Evolutionary conservation across 2,888 invertebrate genomes (phyloP), one percentile per base, ranked within the genome.

Genomic region (Perdita meconis): DNA sequence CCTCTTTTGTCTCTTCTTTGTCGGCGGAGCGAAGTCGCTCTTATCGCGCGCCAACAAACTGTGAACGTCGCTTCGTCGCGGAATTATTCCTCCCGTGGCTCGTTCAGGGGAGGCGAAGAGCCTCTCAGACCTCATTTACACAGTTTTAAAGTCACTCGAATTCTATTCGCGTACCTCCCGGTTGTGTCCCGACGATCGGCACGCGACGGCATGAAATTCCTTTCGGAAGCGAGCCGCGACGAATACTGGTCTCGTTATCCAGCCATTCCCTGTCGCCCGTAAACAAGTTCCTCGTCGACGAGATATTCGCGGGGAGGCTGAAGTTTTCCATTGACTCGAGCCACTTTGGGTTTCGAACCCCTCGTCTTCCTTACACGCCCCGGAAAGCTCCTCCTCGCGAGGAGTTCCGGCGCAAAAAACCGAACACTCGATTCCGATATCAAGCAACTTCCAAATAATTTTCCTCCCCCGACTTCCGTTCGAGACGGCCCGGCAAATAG

Each of bases 371-470:
- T 19, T 8, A 13, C 55, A 16, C 34, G 34, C 8, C 36, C 30
- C 12, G 26, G 42, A 19, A 50, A 26, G 51, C 60, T 30, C 26
- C 44, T 4, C n/a, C 2, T 5, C 22, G 3, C 34, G 24, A 16
- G 26, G 71, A 80, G 76, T 71, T 12, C 60, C 56, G n/a, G 36
- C 16, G 55, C 57, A 26, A 36, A 50, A 76, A 59, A 68, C 38
- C 61, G 68, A 57, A 71, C 56, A 22, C 19, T 57, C 77, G 74
- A 85, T 75, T 71, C 76, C 87, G 78, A 76, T 83, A 83, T 85
- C 82, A 53, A 73, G 38, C 60, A 85, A 83, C 75, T 83, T 78
- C 69, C 77, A 87, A 85, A 85, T 86, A 83, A 86, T 86, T 87
- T 85, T 70, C 78, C 72, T 55, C 78, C 51, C 65, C 51, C 65